These are phyloP conservation scores for Drosophila trichaetosa DNA, from an alignment of 2,888 invertebrate genomes.

Conservation along the genomic window DNA sequence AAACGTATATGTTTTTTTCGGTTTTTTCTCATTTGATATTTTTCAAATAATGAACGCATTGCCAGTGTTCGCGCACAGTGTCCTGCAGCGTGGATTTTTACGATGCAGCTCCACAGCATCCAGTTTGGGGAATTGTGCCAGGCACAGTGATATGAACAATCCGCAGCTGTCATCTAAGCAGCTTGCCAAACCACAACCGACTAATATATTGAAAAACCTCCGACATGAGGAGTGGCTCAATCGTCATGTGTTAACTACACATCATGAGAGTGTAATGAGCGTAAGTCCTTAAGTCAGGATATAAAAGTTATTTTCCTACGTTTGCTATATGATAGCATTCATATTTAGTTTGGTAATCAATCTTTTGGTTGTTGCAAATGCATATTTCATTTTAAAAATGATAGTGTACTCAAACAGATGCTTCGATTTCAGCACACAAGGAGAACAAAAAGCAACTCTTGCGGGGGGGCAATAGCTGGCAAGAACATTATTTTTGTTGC, in stretches of 20 bases:
- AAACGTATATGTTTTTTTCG: neutral
- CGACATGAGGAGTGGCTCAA: neutral
- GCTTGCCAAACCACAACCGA: neutral
- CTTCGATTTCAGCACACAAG: neutral
- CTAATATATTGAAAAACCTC: neutral
- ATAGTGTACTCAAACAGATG: neutral
- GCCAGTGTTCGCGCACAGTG: neutral
- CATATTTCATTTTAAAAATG: neutral
- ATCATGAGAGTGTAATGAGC: neutral
- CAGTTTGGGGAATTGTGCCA: neutral
- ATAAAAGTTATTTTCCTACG: neutral
- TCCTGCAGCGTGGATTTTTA: neutral
- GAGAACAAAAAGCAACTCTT: neutral
- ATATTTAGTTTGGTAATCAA: no score
- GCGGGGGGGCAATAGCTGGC: conserved; percentile 16
- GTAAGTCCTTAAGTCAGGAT: neutral
- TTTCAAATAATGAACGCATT: neutral
- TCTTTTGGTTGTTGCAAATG: neutral
- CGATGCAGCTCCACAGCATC: neutral
- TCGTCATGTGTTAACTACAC: neutral
- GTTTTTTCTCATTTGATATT: neutral
- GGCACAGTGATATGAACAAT: neutral
- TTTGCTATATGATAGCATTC: neutral
- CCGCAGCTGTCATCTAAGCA: neutral
- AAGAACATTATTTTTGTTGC: conserved; percentile 77